A percentile compares a stretch with the other conserved stretches of the same genome.
phyloP scores from a whole-genome alignment of 2,888 invertebrate species.

The Pammene fasciana region DNA sequence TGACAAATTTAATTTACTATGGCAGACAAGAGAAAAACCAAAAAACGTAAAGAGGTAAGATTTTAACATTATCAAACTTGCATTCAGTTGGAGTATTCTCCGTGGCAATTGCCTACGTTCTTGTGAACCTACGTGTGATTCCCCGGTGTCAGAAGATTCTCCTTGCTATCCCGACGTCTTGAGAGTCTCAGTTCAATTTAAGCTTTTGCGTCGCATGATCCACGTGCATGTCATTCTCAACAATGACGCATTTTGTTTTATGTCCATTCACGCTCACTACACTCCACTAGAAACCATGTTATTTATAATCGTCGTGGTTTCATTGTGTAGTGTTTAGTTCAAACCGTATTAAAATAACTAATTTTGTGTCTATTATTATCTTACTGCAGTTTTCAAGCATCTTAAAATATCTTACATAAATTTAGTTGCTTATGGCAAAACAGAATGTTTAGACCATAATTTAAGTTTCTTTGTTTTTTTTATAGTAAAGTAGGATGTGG shows the following conservation, averaged over 20 bases:
- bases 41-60: conserved; percentile 79
- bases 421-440: neutral
- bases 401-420: conserved; percentile 4
- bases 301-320: conserved; percentile 26
- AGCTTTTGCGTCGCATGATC: conserved; percentile 43
- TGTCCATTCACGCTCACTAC: conserved; percentile 47
- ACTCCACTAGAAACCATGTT: conserved; percentile 23
- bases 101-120: conserved; percentile 47
- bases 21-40: conserved; percentile 80
- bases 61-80: conserved; percentile 32
- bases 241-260: conserved; percentile 57
- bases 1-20: conserved; percentile 68
- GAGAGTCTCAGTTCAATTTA: conserved; percentile 40
- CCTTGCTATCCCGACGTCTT: conserved; percentile 38
- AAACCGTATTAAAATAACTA: conserved; percentile 12
- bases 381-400: conserved; percentile 2
- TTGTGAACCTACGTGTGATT: conserved; percentile 47
- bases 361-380: conserved; percentile 2
- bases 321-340: conserved; percentile 21
- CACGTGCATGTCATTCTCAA: conserved; percentile 49
- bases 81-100: conserved; percentile 40
- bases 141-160: conserved; percentile 46
- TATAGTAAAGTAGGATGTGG: neutral
- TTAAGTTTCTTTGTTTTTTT: conserved; percentile 10
- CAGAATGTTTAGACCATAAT: conserved; percentile 1